Percentiles rank a stretch among this genome's conserved stretches.
phyloP scores from a whole-genome alignment of 1,140 invertebrate genomes.

The Halyomorpha halys region DNA sequence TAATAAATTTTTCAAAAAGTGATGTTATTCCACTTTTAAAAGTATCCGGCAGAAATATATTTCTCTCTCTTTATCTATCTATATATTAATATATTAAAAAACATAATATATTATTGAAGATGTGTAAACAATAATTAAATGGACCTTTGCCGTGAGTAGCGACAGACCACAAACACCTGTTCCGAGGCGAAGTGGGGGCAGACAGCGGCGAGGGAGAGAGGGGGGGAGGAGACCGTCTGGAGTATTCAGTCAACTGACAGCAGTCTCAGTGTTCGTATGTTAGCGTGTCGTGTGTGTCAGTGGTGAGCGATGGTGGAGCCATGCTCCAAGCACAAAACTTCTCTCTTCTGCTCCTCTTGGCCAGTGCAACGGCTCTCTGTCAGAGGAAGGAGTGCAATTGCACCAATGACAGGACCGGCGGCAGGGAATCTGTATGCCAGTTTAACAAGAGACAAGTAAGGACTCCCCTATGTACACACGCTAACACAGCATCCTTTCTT shows the following conservation, averaged over 20 bases:
- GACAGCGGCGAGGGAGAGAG: not conserved
- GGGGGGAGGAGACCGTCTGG: not conserved
- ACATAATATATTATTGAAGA: too few relatives aligned
- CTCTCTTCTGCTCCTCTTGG: not conserved
- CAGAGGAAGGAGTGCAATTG: slow-evolving; percentile 16
- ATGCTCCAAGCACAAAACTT: not conserved
- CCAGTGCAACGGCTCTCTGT: slow-evolving; percentile 1
- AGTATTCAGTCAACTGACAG: not conserved
- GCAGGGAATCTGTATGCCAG: not conserved
- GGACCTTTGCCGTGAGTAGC: too few relatives aligned
- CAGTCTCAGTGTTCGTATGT: not conserved
- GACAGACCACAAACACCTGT: too few relatives aligned
- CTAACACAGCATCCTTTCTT: not conserved
- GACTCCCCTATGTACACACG: not conserved
- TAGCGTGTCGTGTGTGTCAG: too few relatives aligned
- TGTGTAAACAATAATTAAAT: too few relatives aligned
- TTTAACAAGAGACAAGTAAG: slow-evolving; percentile 16
- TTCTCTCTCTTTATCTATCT: too few relatives aligned
- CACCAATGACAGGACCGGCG: not conserved
- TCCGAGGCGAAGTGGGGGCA: not conserved
- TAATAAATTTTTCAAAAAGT: too few relatives aligned
- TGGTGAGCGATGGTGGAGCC: slow-evolving; percentile 8
- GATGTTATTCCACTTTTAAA: too few relatives aligned
- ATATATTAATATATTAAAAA: too few relatives aligned
- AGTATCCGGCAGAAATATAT: too few relatives aligned